Conservation (phyloP, 2,888 invertebrate genomes). For the Zaprionus bogoriensis region DNA sequence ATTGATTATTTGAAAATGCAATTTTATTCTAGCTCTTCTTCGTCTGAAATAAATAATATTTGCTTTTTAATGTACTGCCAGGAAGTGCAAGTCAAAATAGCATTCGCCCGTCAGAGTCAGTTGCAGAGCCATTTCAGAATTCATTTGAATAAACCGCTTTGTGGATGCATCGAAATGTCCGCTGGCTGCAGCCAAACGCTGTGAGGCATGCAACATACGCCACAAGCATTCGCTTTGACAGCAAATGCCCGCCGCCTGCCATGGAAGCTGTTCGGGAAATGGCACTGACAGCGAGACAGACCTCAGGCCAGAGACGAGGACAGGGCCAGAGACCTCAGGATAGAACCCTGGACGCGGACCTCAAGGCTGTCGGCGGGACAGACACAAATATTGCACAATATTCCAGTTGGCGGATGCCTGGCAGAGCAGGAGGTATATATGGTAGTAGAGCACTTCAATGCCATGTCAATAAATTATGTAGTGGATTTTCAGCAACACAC, state of each 20-base stretch:
- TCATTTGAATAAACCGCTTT: slow-evolving; percentile 36
- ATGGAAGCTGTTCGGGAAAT: too few species aligned
- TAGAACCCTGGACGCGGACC: not conserved
- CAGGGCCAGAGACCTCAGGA: not conserved
- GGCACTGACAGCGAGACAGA: not conserved
- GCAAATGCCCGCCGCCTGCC: slow-evolving; percentile 1
- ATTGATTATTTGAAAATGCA: not conserved
- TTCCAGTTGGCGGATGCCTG: slow-evolving; percentile 48
- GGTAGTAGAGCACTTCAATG: slow-evolving; percentile 52
- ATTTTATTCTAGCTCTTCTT: not conserved
- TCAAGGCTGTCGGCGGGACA: not conserved
- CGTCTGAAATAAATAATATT: not conserved
- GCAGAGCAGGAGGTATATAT: slow-evolving; percentile 49
- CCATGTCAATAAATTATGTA: slow-evolving; percentile 73
- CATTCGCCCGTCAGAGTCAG: not conserved
- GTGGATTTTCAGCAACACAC: slow-evolving; percentile 61
- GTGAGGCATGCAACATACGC: slow-evolving; percentile 27
- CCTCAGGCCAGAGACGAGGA: not conserved
- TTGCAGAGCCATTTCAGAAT: slow-evolving; percentile 3
- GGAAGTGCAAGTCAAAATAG: not conserved
- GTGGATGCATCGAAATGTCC: slow-evolving; percentile 30
- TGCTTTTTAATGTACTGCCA: not conserved
- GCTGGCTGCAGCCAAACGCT: slow-evolving; percentile 38
- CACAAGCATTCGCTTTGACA: slow-evolving; percentile 61
- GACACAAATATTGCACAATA: slow-evolving; percentile 43